Base-by-base conservation (phyloP, 2,113 vertebrate genomes). In the Otolemur garnettii region DNA sequence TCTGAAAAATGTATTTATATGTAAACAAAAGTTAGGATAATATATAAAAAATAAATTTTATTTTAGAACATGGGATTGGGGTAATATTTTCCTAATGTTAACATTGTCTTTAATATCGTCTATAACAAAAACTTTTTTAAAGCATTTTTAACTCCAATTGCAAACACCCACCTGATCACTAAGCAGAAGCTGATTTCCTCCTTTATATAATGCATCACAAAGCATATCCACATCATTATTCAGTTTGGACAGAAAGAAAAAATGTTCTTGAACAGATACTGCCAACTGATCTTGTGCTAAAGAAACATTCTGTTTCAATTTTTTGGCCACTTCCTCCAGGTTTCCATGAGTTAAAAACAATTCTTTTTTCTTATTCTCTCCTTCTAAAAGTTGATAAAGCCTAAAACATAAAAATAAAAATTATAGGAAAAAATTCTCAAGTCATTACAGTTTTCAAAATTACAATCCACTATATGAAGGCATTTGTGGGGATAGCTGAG, bases 321-420 rank as follows among this genome's bases (percentile, higher is more conserved):
- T 98, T 87, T 64, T 87, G 88, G 99, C 98, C 80, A 98, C 98
- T 69, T 98, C 98, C 91, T 99, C 98, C 97, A 99, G 91, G 11
- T 84, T 98, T 97, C 98, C 95, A 1, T 99, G 99, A 0, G 99
- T 99, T 96, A 98, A 98, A 95, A 99, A 99, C 93, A 99, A 98
- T 17, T 99, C 98, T 2, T 98, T 98, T 42, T 98, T 98, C 85
- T 98, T 87, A 95, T 80, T 98, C 62, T 82, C 96, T 96, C 98
- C 98, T 97, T 99, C 98, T 87, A 99, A 98, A 93, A 99, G 98
- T 95, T 99, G 98, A 94, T 99, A 99, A 13, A 99, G 98, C 95
- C 99, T 99, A 97, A 66, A 96, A 95, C 81, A 14, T 42, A 38
- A 64, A 98, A 98, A 72, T 91, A 87, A 94, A 97, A 96, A 83